These are phyloP conservation scores for Scaptomyza pallida DNA, from an alignment of 1,140 invertebrate species.

Conservation along the genomic window DNA sequence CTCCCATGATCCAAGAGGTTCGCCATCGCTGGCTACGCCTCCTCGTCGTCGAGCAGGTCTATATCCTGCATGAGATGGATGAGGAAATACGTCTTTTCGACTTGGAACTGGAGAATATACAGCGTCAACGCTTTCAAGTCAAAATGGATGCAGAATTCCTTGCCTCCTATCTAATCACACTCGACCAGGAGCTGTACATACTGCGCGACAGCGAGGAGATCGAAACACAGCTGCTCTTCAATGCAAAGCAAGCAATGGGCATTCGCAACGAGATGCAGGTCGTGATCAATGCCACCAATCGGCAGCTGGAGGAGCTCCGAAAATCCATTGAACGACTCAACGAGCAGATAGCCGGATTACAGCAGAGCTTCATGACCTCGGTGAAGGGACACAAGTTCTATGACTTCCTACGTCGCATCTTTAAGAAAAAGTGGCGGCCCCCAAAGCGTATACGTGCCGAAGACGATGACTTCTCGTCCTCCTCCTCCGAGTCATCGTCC, in stretches of 20 bases:
- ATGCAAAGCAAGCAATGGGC: slow-evolving; percentile 85
- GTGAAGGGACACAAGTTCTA: slow-evolving; percentile 89
- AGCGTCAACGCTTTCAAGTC: slow-evolving; percentile 87
- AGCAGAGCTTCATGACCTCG: slow-evolving; percentile 86
- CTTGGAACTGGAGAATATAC: slow-evolving; percentile 86
- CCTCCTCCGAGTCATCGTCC: slow-evolving; percentile 85
- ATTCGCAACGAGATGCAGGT: slow-evolving; percentile 83
- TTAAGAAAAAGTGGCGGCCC: slow-evolving; percentile 89
- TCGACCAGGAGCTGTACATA: slow-evolving; percentile 91
- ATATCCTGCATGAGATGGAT: slow-evolving; percentile 86
- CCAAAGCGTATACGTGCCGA: slow-evolving; percentile 83
- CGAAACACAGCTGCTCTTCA: slow-evolving; percentile 88
- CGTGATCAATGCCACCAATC: slow-evolving; percentile 85
- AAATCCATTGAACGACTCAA: slow-evolving; percentile 86
- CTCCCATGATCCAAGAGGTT: slow-evolving; percentile 63
- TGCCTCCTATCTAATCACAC: slow-evolving; percentile 88
- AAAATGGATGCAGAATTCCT: slow-evolving; percentile 87
- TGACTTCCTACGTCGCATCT: slow-evolving; percentile 90
- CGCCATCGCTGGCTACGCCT: slow-evolving; percentile 75
- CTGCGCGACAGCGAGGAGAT: slow-evolving; percentile 90
- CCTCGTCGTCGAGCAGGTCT: slow-evolving; percentile 86
- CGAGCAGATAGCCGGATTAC: slow-evolving; percentile 86
- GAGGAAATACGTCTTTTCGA: slow-evolving; percentile 88
- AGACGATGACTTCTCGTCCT: slow-evolving; percentile 70
- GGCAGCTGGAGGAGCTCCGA: slow-evolving; percentile 86